Conservation (phyloP, 2,888 invertebrate species). For the Deroplatys truncata region DNA sequence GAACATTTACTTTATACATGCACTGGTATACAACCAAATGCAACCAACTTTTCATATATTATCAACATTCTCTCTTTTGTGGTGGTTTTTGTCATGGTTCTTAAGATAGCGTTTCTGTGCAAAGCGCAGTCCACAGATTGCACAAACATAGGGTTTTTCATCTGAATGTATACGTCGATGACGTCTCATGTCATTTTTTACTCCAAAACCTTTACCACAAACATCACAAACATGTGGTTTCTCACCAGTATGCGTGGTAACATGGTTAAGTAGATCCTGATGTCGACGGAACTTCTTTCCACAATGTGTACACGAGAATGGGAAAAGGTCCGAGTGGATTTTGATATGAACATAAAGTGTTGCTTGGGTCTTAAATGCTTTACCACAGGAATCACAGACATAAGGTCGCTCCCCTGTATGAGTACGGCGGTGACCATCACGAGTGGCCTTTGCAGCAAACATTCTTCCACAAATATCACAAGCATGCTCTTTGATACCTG, state of each 20-base stretch:
- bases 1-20: neutral
- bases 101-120: slow-evolving; percentile 52
- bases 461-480: slow-evolving; percentile 49
- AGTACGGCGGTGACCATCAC: slow-evolving; percentile 43
- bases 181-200: slow-evolving; percentile 27
- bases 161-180: slow-evolving; percentile 51
- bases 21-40: neutral
- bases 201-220: slow-evolving; percentile 44
- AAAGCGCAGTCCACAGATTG: slow-evolving; percentile 38
- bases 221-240: slow-evolving; percentile 49
- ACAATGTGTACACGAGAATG: slow-evolving; percentile 57
- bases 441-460: slow-evolving; percentile 50
- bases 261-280: slow-evolving; percentile 53
- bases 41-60: slow-evolving; percentile 29
- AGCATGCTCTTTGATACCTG: slow-evolving; percentile 45
- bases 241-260: slow-evolving; percentile 54
- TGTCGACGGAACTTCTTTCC: slow-evolving; percentile 52
- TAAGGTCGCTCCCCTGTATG: slow-evolving; percentile 43
- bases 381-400: slow-evolving; percentile 48
- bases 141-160: slow-evolving; percentile 40
- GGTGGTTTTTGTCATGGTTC: slow-evolving; percentile 44
- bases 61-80: slow-evolving; percentile 42
- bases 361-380: slow-evolving; percentile 60
- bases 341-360: slow-evolving; percentile 59
- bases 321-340: slow-evolving; percentile 54